Evolutionary conservation across 2,888 invertebrate genomes (phyloP), one percentile per base, ranked within the genome.

Genomic region (Tiphia femorata): DNA sequence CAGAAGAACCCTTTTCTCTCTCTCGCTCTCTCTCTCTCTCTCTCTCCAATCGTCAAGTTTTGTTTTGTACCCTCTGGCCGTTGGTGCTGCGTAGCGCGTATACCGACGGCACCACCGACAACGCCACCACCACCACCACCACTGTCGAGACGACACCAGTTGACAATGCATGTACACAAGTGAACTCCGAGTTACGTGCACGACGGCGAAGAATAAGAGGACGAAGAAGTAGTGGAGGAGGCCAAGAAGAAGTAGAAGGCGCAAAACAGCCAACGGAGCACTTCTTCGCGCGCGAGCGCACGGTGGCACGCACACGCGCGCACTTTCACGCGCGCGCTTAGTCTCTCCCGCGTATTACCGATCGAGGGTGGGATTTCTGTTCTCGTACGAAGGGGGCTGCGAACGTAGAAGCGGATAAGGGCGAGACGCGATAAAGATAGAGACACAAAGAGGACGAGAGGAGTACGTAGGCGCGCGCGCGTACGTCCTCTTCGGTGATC

Each of bases 401-500:
- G 12, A 17, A 12, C 33, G 12, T 3, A n/a, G 33, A 40, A 35
- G 27, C 35, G 30, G 12, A 30, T 6, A 30, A 30, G 30, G 30
- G 33, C 2, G 33, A 8, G 3, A n/a, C 33, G 33, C 29, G 29
- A 6, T 2, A 5, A n/a, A 5, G 33, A 33, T 14, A n/a, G 7
- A 33, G 33, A 33, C 12, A 33, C 33, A 33, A n/a, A n/a, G n/a
- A n/a, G n/a, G n/a, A n/a, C n/a, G n/a, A n/a, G n/a, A n/a, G n/a
- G n/a, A n/a, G n/a, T n/a, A n/a, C n/a, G n/a, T n/a, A n/a, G n/a
- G n/a, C n/a, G n/a, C n/a, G n/a, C n/a, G n/a, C n/a, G n/a, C 33
- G 33, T 33, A 20, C 37, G 38, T 16, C 48, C n/a, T 23, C 52
- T 49, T 41, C 62, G 56, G 44, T 49, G 33, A 55, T 55, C 47